phyloP scores from a whole-genome alignment of 1,140 invertebrate genomes.

The Melitaea cinxia region DNA sequence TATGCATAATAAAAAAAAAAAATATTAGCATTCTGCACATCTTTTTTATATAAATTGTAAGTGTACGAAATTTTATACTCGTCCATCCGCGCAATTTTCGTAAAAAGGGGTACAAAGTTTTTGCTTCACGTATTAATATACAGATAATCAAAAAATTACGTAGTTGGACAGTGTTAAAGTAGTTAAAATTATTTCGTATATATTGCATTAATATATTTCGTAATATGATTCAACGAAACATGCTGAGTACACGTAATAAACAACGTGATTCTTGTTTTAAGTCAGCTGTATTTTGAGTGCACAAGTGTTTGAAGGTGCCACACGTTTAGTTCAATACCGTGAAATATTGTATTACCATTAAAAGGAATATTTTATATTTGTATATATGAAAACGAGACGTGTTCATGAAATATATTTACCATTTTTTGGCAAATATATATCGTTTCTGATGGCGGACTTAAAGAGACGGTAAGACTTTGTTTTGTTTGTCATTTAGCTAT shows the following conservation, averaged over 20 bases:
- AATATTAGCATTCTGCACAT: too few relatives aligned
- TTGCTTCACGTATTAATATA: too few relatives aligned
- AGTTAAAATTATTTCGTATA: not conserved
- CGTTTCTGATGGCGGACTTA: constrained; percentile 43
- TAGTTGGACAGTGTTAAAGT: not conserved
- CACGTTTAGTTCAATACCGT: constrained; percentile 27
- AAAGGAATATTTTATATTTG: not conserved
- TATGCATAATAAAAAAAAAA: too few relatives aligned
- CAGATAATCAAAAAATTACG: too few relatives aligned
- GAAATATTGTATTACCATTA: not conserved
- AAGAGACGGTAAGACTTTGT: constrained; percentile 37
- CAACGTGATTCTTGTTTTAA: constrained; percentile 30
- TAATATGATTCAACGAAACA: constrained; percentile 28
- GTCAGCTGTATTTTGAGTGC: constrained; percentile 37
- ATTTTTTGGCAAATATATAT: constrained; percentile 43
- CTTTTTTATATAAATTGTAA: too few relatives aligned
- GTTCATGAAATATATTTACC: constrained; percentile 39
- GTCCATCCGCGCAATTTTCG: too few relatives aligned
- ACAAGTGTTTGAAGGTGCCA: constrained; percentile 41
- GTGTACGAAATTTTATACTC: too few relatives aligned
- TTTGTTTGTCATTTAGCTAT: not conserved
- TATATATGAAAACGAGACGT: constrained; percentile 35
- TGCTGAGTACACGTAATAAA: constrained; percentile 28
- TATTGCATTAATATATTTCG: constrained; percentile 15
- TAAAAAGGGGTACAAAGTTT: too few relatives aligned